phyloP scores from a whole-genome alignment of 2,888 invertebrate species.

The Thereva nobilitata region DNA sequence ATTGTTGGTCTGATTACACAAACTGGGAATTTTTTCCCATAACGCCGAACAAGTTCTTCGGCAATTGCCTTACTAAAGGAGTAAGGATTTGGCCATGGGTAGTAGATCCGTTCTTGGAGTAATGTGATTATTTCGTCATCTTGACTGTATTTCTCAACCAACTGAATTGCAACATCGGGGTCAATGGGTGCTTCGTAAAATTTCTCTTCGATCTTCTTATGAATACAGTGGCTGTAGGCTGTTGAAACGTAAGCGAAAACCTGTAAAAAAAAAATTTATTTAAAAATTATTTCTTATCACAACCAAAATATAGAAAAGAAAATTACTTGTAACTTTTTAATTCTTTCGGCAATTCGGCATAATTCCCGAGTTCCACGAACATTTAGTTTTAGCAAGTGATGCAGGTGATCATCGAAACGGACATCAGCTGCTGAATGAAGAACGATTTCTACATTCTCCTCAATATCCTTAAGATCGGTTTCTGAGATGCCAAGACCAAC shows the following conservation, averaged over 20 bases:
- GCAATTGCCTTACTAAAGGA: constrained; percentile 47
- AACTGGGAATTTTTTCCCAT: constrained; percentile 42
- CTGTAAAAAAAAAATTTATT: constrained; percentile 36
- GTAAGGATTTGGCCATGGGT: constrained; percentile 48
- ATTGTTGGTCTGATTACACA: constrained; percentile 47
- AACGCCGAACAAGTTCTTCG: constrained; percentile 46
- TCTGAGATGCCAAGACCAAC: constrained; percentile 44
- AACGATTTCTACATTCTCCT: constrained; percentile 46
- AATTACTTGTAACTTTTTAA: constrained; percentile 44
- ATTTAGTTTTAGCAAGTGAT: constrained; percentile 44
- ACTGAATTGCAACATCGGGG: constrained; percentile 45
- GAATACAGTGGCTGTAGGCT: constrained; percentile 45
- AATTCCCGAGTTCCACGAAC: constrained; percentile 48
- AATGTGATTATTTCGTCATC: constrained; percentile 37
- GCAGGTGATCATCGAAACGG: constrained; percentile 46
- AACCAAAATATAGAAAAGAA: neutral
- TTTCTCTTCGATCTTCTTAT: constrained; percentile 43
- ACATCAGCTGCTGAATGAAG: constrained; percentile 48
- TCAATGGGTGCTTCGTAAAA: constrained; percentile 46
- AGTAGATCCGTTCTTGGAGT: constrained; percentile 44
- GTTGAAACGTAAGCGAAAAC: constrained; percentile 48
- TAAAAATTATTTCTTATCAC: neutral
- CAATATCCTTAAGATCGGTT: constrained; percentile 41
- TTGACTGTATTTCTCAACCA: constrained; percentile 40
- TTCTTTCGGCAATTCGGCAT: constrained; percentile 42